Conservation (phyloP, 2,113 vertebrate species). For the Corythornis cristatus region DNA sequence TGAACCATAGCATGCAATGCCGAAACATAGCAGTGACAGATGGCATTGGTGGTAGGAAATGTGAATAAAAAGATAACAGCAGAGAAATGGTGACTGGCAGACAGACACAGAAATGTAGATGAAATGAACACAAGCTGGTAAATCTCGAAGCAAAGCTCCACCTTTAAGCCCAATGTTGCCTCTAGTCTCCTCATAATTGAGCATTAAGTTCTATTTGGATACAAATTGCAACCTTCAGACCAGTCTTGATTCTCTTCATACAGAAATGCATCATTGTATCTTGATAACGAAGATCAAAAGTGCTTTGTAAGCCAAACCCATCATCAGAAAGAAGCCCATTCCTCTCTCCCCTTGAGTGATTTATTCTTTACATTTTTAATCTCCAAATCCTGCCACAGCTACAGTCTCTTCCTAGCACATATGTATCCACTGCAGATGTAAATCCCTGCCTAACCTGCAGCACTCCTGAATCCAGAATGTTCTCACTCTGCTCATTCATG, state of each 20-base stretch:
- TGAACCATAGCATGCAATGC: slow-evolving; percentile 99
- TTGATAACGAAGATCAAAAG: slow-evolving; percentile 72
- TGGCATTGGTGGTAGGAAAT: slow-evolving; percentile 90
- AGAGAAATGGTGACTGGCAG: slow-evolving; percentile 77
- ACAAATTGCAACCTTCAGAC: slow-evolving; percentile 71
- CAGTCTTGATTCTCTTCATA: slow-evolving; percentile 72
- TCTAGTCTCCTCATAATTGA: slow-evolving; percentile 68
- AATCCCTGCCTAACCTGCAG: slow-evolving; percentile 79
- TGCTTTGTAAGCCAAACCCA: slow-evolving; percentile 70
- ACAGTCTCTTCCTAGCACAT: slow-evolving; percentile 71
- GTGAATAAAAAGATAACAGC: slow-evolving; percentile 76
- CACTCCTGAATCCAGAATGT: slow-evolving; percentile 74
- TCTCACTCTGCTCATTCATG: slow-evolving; percentile 69
- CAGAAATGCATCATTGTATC: slow-evolving; percentile 70
- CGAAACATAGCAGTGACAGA: slow-evolving; percentile 97
- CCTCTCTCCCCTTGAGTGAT: slow-evolving; percentile 71
- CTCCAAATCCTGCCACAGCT: slow-evolving; percentile 72
- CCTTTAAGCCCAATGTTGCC: slow-evolving; percentile 74
- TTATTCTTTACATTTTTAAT: slow-evolving; percentile 80
- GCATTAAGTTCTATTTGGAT: slow-evolving; percentile 69
- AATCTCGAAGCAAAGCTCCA: slow-evolving; percentile 79
- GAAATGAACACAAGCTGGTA: slow-evolving; percentile 78
- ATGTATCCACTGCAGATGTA: slow-evolving; percentile 76
- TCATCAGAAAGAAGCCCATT: slow-evolving; percentile 70
- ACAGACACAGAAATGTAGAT: slow-evolving; percentile 79